A percentile compares a stretch with the other conserved stretches of the same genome.
Conservation (phyloP, 2,888 invertebrate species). For the Anaspis maculata region DNA sequence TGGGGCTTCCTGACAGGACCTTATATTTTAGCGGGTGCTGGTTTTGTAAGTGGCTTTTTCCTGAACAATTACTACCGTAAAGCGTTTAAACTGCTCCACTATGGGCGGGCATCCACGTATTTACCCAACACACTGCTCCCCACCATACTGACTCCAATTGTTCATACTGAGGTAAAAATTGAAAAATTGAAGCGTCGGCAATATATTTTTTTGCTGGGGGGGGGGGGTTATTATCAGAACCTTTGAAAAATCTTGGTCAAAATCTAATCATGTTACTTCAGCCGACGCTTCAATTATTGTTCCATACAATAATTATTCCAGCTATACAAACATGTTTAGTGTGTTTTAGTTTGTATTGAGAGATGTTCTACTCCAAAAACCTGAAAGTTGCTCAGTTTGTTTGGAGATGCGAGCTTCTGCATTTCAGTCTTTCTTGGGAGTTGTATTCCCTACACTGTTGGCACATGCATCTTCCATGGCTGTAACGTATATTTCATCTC, state of each 20-base stretch:
- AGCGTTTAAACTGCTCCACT: slow-evolving; percentile 51
- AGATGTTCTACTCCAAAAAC: slow-evolving; percentile 49
- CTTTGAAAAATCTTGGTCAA: no score
- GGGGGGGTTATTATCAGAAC: no score
- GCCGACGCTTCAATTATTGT: no score
- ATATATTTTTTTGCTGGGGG: no score
- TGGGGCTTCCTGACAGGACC: slow-evolving; percentile 35
- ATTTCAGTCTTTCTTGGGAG: slow-evolving; percentile 47
- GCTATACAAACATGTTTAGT: not conserved
- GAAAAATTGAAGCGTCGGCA: not conserved
- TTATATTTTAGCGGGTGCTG: slow-evolving; percentile 44
- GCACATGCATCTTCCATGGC: slow-evolving; percentile 53
- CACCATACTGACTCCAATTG: slow-evolving; percentile 44
- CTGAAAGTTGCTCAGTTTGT: slow-evolving; percentile 57
- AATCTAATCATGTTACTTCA: no score
- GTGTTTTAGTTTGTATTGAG: slow-evolving; percentile 48
- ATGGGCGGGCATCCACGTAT: slow-evolving; percentile 53
- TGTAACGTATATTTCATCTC: slow-evolving; percentile 39
- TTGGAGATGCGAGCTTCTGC: slow-evolving; percentile 51
- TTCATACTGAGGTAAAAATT: slow-evolving; percentile 49
- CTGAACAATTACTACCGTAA: slow-evolving; percentile 57
- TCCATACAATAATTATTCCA: no score
- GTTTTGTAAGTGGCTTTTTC: slow-evolving; percentile 47
- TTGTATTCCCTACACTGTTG: slow-evolving; percentile 53
- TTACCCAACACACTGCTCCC: slow-evolving; percentile 56